Evolutionary conservation across 2,888 invertebrate species (phyloP).

Genomic region (Latrodectus elegans): DNA sequence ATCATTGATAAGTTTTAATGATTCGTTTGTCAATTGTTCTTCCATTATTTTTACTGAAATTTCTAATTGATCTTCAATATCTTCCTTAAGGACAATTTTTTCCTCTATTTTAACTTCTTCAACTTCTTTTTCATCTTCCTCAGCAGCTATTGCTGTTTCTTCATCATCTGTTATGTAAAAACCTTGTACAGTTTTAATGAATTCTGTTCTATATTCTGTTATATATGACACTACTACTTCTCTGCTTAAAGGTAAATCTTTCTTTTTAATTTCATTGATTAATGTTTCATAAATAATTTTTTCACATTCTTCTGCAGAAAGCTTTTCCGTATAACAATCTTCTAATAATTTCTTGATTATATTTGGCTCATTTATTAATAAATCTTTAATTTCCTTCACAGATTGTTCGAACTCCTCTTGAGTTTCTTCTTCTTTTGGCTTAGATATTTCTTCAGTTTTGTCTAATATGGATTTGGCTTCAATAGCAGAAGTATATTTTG

Average conservation of each 20-base stretch:
- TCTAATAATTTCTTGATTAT: too few species aligned
- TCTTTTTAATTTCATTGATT: background rate
- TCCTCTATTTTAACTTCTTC: background rate
- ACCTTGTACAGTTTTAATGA: background rate
- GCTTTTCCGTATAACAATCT: too few species aligned
- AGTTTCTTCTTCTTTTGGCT: too few species aligned
- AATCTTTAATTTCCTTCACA: too few species aligned
- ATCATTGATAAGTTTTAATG: background rate
- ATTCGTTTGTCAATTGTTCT: background rate
- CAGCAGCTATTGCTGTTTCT: background rate
- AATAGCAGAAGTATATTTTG: too few species aligned
- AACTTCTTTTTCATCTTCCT: background rate
- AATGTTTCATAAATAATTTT: too few species aligned
- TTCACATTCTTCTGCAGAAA: too few species aligned
- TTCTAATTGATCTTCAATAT: background rate
- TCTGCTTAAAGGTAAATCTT: background rate
- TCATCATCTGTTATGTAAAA: background rate
- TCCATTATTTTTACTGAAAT: background rate
- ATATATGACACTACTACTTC: background rate
- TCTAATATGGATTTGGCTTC: too few species aligned
- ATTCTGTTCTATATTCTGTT: conserved; percentile 1
- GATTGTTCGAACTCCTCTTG: too few species aligned
- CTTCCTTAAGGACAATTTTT: too few species aligned
- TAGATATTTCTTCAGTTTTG: too few species aligned
- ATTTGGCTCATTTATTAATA: too few species aligned